These are phyloP conservation scores for Meloidogyne exigua DNA, from an alignment of 1,140 invertebrate genomes.

Conservation along the genomic window DNA sequence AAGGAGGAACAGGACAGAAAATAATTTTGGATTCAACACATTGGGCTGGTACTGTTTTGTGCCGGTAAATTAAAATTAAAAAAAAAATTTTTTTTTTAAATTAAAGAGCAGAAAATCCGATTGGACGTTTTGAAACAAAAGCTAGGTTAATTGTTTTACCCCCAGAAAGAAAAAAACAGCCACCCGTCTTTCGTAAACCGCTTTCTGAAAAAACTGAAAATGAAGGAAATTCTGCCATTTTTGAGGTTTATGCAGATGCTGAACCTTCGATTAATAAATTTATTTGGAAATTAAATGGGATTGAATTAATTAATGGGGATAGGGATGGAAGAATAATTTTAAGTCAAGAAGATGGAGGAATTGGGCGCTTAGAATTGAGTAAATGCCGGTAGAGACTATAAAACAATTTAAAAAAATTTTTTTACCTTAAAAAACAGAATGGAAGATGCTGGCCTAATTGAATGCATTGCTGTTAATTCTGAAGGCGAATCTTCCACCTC, in stretches of 20 bases:
- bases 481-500: constrained; percentile 49
- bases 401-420: neutral
- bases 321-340: neutral
- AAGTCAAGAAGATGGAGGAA: neutral
- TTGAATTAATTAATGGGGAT: constrained; percentile 30
- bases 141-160: constrained; percentile 59
- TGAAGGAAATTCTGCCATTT: constrained; percentile 58
- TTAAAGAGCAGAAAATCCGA: constrained; percentile 53
- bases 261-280: constrained; percentile 55
- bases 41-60: constrained; percentile 59
- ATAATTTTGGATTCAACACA: constrained; percentile 54
- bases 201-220: constrained; percentile 53
- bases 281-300: constrained; percentile 57
- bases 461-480: constrained; percentile 50
- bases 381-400: neutral
- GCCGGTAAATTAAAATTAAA: constrained; percentile 30
- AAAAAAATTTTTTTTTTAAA: neutral
- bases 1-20: constrained; percentile 55
- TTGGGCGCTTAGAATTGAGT: neutral
- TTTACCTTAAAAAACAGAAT: constrained; percentile 34
- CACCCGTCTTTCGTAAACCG: constrained; percentile 55
- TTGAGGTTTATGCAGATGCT: constrained; percentile 60
- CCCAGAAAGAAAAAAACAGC: constrained; percentile 56
- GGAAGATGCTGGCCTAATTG: constrained; percentile 48
- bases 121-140: constrained; percentile 62